Conservation (phyloP, 2,113 vertebrate species). For the Eira barbara region DNA sequence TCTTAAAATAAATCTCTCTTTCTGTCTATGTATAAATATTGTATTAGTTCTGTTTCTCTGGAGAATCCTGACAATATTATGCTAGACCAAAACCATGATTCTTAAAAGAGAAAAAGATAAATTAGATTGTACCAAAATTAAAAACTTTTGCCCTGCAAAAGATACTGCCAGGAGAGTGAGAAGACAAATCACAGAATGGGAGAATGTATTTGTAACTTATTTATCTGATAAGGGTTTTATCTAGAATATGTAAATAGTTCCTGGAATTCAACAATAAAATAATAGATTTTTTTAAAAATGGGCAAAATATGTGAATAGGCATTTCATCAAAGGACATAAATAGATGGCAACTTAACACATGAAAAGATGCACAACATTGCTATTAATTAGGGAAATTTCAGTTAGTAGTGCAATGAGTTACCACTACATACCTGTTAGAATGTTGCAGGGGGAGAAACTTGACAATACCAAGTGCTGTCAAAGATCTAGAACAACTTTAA, state of each 20-base stretch:
- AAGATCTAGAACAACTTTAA: not conserved
- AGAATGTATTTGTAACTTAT: not conserved
- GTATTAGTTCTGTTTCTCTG: not conserved
- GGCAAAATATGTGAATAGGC: not conserved
- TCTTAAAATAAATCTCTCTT: not conserved
- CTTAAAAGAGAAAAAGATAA: not conserved
- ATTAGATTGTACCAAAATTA: not conserved
- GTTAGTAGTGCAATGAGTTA: not conserved
- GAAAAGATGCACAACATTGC: not conserved
- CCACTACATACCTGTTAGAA: not conserved
- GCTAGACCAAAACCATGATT: not conserved
- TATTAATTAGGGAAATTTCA: not conserved
- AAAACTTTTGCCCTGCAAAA: not conserved
- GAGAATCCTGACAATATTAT: not conserved
- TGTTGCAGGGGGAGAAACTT: fast-evolving
- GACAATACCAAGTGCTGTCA: not conserved
- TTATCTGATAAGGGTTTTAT: not conserved
- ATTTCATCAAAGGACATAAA: not conserved
- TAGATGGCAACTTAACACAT: not conserved
- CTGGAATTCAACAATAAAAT: not conserved
- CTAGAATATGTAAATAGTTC: not conserved
- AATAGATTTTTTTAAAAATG: not conserved
- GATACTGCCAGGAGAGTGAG: not conserved
- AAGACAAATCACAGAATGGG: not conserved
- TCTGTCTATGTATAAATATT: not conserved